A percentile compares a stretch with the other conserved stretches of the same genome.
phyloP scores from a whole-genome alignment of 2,797 vertebrate species.

The Malacoraja senta region DNA sequence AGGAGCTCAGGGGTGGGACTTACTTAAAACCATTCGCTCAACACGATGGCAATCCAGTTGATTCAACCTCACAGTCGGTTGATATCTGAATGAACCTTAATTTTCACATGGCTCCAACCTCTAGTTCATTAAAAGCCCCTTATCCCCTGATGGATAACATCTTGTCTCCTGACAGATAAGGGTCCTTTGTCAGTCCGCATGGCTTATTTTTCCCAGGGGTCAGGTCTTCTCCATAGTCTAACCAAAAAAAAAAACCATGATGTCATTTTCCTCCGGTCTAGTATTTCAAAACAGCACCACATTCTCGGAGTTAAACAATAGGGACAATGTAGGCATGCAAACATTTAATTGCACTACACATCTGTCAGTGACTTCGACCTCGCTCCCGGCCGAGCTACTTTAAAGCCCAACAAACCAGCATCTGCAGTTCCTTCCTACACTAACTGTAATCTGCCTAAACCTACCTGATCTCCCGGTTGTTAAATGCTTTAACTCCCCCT shows the following conservation, averaged over 20 bases:
- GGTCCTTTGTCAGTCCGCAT: neutral
- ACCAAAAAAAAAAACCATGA: neutral
- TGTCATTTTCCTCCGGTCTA: neutral
- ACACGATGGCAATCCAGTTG: neutral
- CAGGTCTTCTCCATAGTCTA: neutral
- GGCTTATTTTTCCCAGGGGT: neutral
- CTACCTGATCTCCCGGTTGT: too few species aligned
- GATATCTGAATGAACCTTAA: neutral
- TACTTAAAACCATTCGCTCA: neutral
- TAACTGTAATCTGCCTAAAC: too few species aligned
- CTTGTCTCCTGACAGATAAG: neutral
- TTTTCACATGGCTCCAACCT: neutral
- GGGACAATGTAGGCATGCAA: neutral
- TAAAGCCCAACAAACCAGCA: neutral
- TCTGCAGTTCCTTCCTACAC: too few species aligned
- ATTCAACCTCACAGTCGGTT: neutral
- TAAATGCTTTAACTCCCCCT: too few species aligned
- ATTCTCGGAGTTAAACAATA: neutral
- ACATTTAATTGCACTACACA: constrained; percentile 11
- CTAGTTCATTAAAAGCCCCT: neutral
- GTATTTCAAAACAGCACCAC: constrained; percentile 15
- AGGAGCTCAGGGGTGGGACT: neutral
- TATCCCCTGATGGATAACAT: neutral
- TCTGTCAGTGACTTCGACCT: too few species aligned
- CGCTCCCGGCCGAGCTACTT: neutral